A percentile compares a stretch with the other conserved stretches of the same genome.
phyloP scores from a whole-genome alignment of 2,888 invertebrate genomes.

The Athetis lepigone region DNA sequence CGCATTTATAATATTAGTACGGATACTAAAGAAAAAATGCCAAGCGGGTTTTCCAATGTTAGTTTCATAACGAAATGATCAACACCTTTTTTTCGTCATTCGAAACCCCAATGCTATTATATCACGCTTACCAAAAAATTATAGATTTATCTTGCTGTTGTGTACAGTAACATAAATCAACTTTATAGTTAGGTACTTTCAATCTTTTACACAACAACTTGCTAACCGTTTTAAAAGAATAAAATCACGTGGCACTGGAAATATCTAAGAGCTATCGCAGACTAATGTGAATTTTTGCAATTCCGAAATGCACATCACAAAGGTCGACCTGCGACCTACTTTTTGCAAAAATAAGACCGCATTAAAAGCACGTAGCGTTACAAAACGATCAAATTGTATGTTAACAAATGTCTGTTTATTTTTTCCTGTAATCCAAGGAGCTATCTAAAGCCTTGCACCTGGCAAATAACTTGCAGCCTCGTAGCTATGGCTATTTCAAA shows the following conservation, averaged over 20 bases:
- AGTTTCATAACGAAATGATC: conserved; percentile 41
- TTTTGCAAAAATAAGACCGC: conserved; percentile 41
- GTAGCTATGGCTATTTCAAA: conserved; percentile 45
- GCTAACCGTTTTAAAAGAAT: conserved; percentile 50
- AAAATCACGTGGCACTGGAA: conserved; percentile 22
- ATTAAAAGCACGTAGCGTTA: conserved; percentile 52
- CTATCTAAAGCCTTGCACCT: conserved; percentile 28
- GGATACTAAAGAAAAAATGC: conserved; percentile 17
- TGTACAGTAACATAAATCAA: conserved; percentile 31
- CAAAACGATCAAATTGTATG: conserved; percentile 42
- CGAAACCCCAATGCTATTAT: conserved; percentile 37
- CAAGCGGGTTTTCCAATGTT: conserved; percentile 20
- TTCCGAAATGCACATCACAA: conserved; percentile 51
- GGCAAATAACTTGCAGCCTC: conserved; percentile 39
- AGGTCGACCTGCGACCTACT: conserved; percentile 60
- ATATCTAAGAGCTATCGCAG: conserved; percentile 54
- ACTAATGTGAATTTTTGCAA: conserved; percentile 57
- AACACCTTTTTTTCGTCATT: conserved; percentile 21
- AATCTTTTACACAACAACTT: conserved; percentile 50
- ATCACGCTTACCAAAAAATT: conserved; percentile 20
- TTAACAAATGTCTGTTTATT: conserved; percentile 34
- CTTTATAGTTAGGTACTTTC: conserved; percentile 26
- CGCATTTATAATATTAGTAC: no score
- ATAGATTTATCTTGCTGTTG: conserved; percentile 17
- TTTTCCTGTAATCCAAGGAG: conserved; percentile 21